Conservation (phyloP, 2,797 vertebrate species). For the Merluccius polli region DNA sequence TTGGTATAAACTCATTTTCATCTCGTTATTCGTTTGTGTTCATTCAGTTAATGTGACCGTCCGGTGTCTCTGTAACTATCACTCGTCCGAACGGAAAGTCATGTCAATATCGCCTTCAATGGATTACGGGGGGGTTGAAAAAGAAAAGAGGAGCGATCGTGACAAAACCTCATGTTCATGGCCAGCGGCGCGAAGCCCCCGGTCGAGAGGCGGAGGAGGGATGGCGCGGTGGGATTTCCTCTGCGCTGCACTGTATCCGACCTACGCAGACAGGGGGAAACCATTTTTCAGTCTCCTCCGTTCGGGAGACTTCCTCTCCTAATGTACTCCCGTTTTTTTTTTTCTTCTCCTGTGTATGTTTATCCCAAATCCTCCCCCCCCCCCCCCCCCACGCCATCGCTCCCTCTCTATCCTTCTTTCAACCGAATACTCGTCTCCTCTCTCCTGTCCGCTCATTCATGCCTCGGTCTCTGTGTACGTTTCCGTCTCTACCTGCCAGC, state of each 20-base stretch:
- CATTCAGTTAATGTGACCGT: no score
- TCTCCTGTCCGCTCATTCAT: constrained; percentile 13
- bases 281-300: constrained; percentile 38
- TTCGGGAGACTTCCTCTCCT: constrained; percentile 44
- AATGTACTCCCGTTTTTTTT: constrained; percentile 35
- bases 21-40: no score
- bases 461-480: constrained; percentile 17
- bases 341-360: constrained; percentile 20
- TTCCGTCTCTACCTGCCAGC: constrained; percentile 42
- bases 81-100: neutral
- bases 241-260: constrained; percentile 40
- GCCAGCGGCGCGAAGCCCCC: neutral
- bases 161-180: neutral
- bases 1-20: neutral
- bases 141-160: neutral
- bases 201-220: constrained; percentile 33
- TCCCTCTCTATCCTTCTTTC: neutral
- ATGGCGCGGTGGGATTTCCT: constrained; percentile 46
- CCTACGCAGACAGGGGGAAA: constrained; percentile 38
- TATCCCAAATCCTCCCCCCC: constrained; percentile 28
- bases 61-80: neutral
- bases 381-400: constrained; percentile 5
- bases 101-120: neutral
- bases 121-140: neutral
- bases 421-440: neutral